Conservation (phyloP, 2,888 invertebrate species). For the Cephus runcator region DNA sequence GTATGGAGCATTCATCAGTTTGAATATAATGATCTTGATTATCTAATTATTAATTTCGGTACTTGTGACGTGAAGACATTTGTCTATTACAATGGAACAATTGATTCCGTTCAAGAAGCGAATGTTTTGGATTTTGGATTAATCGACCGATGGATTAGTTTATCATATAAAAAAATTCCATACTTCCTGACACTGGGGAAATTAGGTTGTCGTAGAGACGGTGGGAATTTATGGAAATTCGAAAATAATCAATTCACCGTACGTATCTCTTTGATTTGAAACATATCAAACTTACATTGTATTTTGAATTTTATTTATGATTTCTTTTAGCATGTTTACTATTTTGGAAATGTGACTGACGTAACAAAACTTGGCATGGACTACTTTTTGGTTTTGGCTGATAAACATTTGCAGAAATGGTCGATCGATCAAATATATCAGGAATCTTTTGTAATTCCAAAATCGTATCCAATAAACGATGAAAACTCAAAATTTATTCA, state of each 20-base stretch:
- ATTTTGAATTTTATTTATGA: conserved; percentile 6
- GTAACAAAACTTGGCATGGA: conserved; percentile 31
- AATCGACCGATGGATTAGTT: conserved; percentile 64
- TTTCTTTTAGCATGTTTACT: conserved; percentile 37
- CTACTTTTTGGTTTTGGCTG: conserved; percentile 30
- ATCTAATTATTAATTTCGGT: conserved; percentile 62
- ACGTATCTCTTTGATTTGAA: conserved; percentile 22
- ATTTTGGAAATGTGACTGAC: conserved; percentile 40
- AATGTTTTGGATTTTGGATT: conserved; percentile 64
- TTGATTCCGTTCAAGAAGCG: conserved; percentile 45
- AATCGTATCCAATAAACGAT: conserved; percentile 15
- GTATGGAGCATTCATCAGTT: conserved; percentile 56
- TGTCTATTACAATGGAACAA: conserved; percentile 55
- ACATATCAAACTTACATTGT: conserved; percentile 4
- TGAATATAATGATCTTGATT: conserved; percentile 51
- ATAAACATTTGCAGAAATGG: conserved; percentile 29
- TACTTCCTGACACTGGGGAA: conserved; percentile 61
- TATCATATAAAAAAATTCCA: conserved; percentile 50
- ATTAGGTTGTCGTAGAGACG: conserved; percentile 47
- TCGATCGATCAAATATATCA: conserved; percentile 27
- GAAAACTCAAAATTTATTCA: conserved; percentile 28
- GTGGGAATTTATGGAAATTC: conserved; percentile 65
- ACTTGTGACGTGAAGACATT: conserved; percentile 66
- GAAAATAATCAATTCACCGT: conserved; percentile 53
- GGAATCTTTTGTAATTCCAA: conserved; percentile 14